These are phyloP conservation scores for Linurgus olivaceus DNA, from an alignment of 2,797 vertebrate species.

Conservation along the genomic window DNA sequence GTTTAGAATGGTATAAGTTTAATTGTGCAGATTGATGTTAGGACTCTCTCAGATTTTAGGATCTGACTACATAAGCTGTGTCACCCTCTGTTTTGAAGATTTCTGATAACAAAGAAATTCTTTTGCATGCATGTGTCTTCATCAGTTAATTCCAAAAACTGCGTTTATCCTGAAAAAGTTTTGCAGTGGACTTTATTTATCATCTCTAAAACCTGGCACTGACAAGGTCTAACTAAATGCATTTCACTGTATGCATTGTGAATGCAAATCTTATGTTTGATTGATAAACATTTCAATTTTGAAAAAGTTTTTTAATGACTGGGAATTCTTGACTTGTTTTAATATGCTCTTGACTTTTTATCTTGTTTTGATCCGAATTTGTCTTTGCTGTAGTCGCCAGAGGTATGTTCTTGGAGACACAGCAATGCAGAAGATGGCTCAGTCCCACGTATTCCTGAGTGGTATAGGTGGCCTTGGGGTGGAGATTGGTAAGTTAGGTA, in stretches of 20 bases:
- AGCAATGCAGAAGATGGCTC: slow-evolving; percentile 99
- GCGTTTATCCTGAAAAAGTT: background rate
- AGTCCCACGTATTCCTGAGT: slow-evolving; percentile 92
- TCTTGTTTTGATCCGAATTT: background rate
- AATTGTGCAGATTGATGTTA: background rate
- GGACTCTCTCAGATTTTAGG: background rate
- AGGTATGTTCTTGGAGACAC: slow-evolving; percentile 96
- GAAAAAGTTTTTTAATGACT: background rate
- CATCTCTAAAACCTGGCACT: background rate
- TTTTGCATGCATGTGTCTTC: background rate
- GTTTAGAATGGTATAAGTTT: background rate
- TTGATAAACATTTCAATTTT: background rate
- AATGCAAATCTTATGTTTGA: background rate
- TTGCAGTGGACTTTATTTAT: background rate
- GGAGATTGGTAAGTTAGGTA: slow-evolving; percentile 88
- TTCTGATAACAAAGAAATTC: background rate
- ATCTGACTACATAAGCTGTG: background rate
- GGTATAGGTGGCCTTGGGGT: slow-evolving; percentile 93
- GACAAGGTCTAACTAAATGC: background rate
- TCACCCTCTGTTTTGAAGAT: background rate
- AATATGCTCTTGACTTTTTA: background rate
- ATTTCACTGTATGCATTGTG: background rate
- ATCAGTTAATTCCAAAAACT: background rate
- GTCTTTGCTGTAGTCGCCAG: slow-evolving; percentile 84
- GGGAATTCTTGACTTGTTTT: background rate